Conservation (phyloP, 2,888 invertebrate species). For the Leucophenga montana region DNA sequence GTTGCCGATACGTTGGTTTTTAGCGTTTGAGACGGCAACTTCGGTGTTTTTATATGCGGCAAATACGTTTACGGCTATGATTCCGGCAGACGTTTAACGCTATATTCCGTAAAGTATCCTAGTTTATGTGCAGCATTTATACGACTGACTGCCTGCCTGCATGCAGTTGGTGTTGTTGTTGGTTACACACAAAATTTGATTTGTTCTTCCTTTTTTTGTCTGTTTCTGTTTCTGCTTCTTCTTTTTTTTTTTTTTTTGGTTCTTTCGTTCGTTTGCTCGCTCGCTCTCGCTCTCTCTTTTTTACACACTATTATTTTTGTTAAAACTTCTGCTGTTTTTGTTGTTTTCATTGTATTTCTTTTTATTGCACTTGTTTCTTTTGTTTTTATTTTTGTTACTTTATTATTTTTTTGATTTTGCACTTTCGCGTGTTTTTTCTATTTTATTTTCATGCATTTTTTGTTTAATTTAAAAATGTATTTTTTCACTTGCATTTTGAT, state of each 20-base stretch:
- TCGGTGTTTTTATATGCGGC: too few relatives aligned
- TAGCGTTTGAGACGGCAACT: not conserved
- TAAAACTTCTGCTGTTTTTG: slow-evolving; percentile 40
- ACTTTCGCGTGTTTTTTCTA: slow-evolving; percentile 26
- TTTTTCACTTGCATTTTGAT: not conserved
- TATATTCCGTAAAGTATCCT: too few relatives aligned
- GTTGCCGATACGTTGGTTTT: not conserved
- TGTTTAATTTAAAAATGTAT: not conserved
- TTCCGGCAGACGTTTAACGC: not conserved
- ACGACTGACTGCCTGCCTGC: too few relatives aligned
- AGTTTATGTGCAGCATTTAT: too few relatives aligned
- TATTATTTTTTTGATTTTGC: slow-evolving; percentile 47
- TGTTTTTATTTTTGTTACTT: slow-evolving; percentile 50
- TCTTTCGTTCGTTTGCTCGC: not conserved
- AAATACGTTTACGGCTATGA: not conserved
- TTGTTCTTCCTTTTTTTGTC: slow-evolving; percentile 49
- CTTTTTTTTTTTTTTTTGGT: slow-evolving; percentile 24
- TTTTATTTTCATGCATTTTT: slow-evolving; percentile 5
- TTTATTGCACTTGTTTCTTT: slow-evolving; percentile 36
- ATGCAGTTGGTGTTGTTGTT: slow-evolving; percentile 7
- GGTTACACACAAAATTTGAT: slow-evolving; percentile 26
- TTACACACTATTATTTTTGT: slow-evolving; percentile 1
- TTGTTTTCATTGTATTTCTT: slow-evolving; percentile 34
- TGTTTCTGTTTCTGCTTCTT: slow-evolving; percentile 35
- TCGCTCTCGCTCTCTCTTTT: not conserved